Base-by-base conservation (phyloP, 1,140 invertebrate species). In the Archivesica marissinica region DNA sequence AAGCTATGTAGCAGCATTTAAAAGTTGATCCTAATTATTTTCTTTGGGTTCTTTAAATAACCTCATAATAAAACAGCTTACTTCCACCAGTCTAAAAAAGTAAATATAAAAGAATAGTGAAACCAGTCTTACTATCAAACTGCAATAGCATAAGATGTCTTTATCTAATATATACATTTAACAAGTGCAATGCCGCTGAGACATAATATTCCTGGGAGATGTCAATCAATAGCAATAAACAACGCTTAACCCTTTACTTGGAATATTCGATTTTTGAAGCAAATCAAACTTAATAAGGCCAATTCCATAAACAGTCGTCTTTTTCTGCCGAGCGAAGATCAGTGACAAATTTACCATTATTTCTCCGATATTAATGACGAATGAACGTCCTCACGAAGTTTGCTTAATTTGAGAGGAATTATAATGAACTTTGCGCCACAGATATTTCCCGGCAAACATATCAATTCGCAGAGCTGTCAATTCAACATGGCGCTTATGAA, bases 301-400 rank as follows among this genome's bases (percentile, higher is more conserved):
- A 70, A 44, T 44, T 70, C 66, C 66, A 70, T 70, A 72, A 72
- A 72, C 39, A 47, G 68, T 50, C 39, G 23, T 28, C 59, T 33
- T 47, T 70, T 72, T 72, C 68, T 47, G 68, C 44, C 41, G 28
- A 7, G 28, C 33, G 28, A 28, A 72, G 25, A 47, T 72, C 76
- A 44, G 56, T 64, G 76, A 78, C 76, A 78, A 78, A 61, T 78
- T 78, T 78, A 78, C 52, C 76, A 78, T 78, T 78, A 78, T 78
- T 78, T 78, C 76, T 72, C 54, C 56, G 28, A 78, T 64, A 78
- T 78, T 64, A 64, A 47, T 78, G 76, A 78, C 52, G 66, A 78
- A 78, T 33, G 54, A 33, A 44, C 23, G 39, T 61, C 54, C 52
- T 30, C 76, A 76, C 76, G 76, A 41, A 78, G 33, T 39, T 47